Evolutionary conservation across 1,140 invertebrate genomes (phyloP).

Genomic region (Scaptodrosophila lebanonensis): DNA sequence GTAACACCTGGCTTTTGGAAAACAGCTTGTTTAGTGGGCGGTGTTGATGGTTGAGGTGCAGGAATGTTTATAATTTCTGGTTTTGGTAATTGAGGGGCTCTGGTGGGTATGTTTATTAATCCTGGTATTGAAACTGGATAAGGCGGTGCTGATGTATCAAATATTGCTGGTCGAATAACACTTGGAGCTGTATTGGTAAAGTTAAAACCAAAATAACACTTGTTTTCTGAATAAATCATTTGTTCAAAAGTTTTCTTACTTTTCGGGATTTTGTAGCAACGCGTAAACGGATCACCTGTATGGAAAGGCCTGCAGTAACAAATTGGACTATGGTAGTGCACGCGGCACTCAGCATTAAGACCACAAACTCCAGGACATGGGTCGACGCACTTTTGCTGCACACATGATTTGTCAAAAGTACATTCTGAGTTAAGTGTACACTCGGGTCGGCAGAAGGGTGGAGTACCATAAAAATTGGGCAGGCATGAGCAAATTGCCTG

Average conservation of each 20-base stretch:
- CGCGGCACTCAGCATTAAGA: slow-evolving; percentile 83
- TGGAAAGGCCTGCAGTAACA: slow-evolving; percentile 87
- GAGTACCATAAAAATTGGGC: slow-evolving; percentile 84
- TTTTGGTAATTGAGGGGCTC: slow-evolving; percentile 81
- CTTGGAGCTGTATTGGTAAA: slow-evolving; percentile 11
- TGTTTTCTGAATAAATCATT: neutral
- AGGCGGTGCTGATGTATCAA: slow-evolving; percentile 51
- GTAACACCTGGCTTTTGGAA: too few species aligned
- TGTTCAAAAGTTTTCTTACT: slow-evolving; percentile 44
- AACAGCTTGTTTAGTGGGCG: slow-evolving; percentile 79
- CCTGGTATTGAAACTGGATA: slow-evolving; percentile 54
- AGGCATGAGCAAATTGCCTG: slow-evolving; percentile 85
- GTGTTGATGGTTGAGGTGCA: slow-evolving; percentile 81
- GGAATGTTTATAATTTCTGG: slow-evolving; percentile 82
- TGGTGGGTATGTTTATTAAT: slow-evolving; percentile 23
- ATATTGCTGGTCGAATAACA: slow-evolving; percentile 26
- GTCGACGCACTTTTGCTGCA: slow-evolving; percentile 84
- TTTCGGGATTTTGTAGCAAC: slow-evolving; percentile 79
- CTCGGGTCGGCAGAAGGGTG: slow-evolving; percentile 86
- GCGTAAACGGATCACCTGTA: slow-evolving; percentile 82
- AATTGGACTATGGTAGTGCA: slow-evolving; percentile 84
- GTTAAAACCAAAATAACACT: slow-evolving; percentile 5
- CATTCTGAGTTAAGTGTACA: slow-evolving; percentile 88
- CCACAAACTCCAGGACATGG: slow-evolving; percentile 88
- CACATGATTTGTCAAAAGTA: slow-evolving; percentile 81